phyloP scores from a whole-genome alignment of 2,888 invertebrate genomes.

The Linnaemya vulpina region DNA sequence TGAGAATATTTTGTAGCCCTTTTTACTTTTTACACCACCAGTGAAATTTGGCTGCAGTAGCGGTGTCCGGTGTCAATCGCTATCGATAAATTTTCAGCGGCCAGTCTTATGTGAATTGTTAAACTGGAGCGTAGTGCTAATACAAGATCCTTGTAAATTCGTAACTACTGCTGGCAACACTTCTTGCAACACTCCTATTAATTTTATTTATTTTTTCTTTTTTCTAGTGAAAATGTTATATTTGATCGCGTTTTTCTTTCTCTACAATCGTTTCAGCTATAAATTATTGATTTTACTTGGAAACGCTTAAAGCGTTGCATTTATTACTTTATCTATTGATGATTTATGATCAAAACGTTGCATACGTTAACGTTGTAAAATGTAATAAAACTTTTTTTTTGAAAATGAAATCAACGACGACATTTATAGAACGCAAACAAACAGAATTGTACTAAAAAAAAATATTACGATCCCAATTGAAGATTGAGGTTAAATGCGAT shows the following conservation, averaged over 20 bases:
- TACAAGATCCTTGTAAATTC: neutral
- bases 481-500: constrained; percentile 28
- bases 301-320: neutral
- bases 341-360: constrained; percentile 33
- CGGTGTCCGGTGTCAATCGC: too few relatives aligned
- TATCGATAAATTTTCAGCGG: too few relatives aligned
- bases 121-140: neutral
- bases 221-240: neutral
- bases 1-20: too few relatives aligned
- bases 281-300: constrained; percentile 18
- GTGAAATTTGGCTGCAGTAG: too few relatives aligned
- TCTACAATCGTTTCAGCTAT: constrained; percentile 6
- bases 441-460: neutral
- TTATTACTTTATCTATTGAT: constrained; percentile 34
- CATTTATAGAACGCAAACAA: constrained; percentile 19
- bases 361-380: constrained; percentile 20
- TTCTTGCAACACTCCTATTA: neutral
- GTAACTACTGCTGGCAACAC: neutral
- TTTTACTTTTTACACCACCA: too few relatives aligned
- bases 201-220: neutral
- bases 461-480: constrained; percentile 6
- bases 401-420: constrained; percentile 5
- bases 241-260: constrained; percentile 15
- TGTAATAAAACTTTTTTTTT: constrained; percentile 10
- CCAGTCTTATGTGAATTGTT: too few relatives aligned